These are phyloP conservation scores for Cephus sareptanus DNA, from an alignment of 2,888 invertebrate species.

Conservation along the genomic window DNA sequence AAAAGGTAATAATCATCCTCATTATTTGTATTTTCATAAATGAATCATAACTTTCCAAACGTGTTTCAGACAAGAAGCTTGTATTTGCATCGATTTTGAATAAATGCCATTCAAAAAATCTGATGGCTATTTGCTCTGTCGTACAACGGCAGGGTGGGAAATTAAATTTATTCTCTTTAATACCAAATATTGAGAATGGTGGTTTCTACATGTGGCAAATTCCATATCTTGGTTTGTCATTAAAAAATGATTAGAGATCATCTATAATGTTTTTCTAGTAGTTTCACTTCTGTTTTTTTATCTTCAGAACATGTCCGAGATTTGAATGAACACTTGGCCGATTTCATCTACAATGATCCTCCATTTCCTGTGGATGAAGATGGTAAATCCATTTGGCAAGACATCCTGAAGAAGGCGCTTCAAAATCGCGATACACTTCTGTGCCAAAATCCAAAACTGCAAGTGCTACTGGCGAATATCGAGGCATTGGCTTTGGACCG, in stretches of 20 bases:
- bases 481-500: slow-evolving; percentile 41
- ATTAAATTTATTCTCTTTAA: slow-evolving; percentile 24
- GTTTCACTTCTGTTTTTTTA: background rate
- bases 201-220: slow-evolving; percentile 32
- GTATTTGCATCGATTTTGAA: slow-evolving; percentile 30
- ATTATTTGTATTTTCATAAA: no score
- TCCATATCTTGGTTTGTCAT: slow-evolving; percentile 22
- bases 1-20: slow-evolving; percentile 1
- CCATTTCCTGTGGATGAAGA: slow-evolving; percentile 23
- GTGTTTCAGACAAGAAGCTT: slow-evolving; percentile 23
- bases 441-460: slow-evolving; percentile 37
- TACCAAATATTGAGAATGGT: slow-evolving; percentile 18
- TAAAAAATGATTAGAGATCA: background rate
- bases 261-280: background rate
- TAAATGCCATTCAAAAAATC: slow-evolving; percentile 20
- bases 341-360: slow-evolving; percentile 21
- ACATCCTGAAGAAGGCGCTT: slow-evolving; percentile 26
- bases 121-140: slow-evolving; percentile 29
- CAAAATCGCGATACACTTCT: background rate
- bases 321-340: slow-evolving; percentile 6
- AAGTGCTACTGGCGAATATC: slow-evolving; percentile 31
- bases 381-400: slow-evolving; percentile 23
- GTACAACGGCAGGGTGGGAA: slow-evolving; percentile 8
- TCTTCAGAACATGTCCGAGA: slow-evolving; percentile 34
- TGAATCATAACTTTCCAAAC: no score